Evolutionary conservation across 2,113 vertebrate genomes (phyloP).

Genomic region (Xenopus laevis): DNA sequence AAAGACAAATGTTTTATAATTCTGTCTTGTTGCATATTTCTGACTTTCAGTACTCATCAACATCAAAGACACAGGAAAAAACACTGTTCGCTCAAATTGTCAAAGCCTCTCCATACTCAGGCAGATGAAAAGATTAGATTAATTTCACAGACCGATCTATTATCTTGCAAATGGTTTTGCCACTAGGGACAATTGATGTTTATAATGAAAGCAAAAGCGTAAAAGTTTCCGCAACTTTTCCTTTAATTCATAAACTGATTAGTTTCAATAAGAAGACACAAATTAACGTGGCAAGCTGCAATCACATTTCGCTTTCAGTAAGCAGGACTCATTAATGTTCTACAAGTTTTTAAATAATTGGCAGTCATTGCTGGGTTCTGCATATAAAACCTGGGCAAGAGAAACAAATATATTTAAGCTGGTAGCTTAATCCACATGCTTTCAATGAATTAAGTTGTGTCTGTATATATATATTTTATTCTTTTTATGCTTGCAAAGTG

Average conservation of each 20-base stretch:
- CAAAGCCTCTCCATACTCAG: not conserved
- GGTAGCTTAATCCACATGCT: not conserved
- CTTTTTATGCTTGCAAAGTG: not conserved
- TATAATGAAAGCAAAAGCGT: not conserved
- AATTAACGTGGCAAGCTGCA: not conserved
- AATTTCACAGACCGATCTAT: conserved; percentile 3
- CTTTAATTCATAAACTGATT: not conserved
- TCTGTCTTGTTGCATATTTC: conserved; percentile 8
- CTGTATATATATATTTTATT: too few relatives aligned
- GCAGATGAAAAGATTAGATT: not conserved
- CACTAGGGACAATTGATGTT: not conserved
- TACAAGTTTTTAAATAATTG: not conserved
- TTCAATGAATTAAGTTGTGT: not conserved
- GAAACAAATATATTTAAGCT: not conserved
- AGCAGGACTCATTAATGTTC: too few relatives aligned
- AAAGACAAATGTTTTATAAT: conserved; percentile 8
- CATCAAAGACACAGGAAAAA: not conserved
- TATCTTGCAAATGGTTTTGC: not conserved
- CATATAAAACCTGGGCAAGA: not conserved
- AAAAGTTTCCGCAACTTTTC: conserved; percentile 4
- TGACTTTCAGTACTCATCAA: conserved; percentile 4
- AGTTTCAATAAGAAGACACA: not conserved
- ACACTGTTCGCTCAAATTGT: conserved; percentile 3
- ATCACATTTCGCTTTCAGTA: too few relatives aligned
- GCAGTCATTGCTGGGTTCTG: not conserved